Evolutionary conservation across 2,888 invertebrate genomes (phyloP), one percentile per base, ranked within the genome.

Genomic region (Phymatocera aterrima): DNA sequence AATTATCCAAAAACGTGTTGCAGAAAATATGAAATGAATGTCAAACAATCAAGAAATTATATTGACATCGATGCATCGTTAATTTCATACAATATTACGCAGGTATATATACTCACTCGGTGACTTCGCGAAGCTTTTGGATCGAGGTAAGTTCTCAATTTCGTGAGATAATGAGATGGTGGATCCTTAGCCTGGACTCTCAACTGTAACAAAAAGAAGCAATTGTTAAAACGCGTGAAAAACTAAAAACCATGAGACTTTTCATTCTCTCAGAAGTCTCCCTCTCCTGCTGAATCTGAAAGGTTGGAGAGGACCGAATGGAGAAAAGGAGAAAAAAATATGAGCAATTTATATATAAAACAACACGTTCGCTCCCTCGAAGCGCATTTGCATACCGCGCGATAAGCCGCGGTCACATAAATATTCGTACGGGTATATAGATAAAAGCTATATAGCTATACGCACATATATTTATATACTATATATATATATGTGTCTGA

Each of bases 171-270:
- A 91, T 97, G 97, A 78, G 97, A 94, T 70, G 99, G 99, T 72
- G 98, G 97, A 91, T 99, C 98, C 92, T 99, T 98, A n/a, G 98
- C 98, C 90, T 97, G 97, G 85, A 99, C 98, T 94, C 97, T 96
- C 93, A 98, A 98, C 96, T 98, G 91, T 28, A 94, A 93, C 84
- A 83, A 85, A 78, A 40, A 51, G 72, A 43, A 40, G 77, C n/a
- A 31, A 64, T 21, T 54, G 77, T 57, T 77, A 60, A 74, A 48
- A 43, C 24, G 15, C 28, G 10, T 10, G 1, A 28, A 28, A 46
- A 24, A 61, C 28, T 21, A 54, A 18, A 18, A 54, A 54, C 6
- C 18, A 12, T 10, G 6, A 10, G 8, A 10, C 1, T 57, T 57
- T 57, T 21, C 57, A 57, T 68, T 68, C 18, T 37, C 18, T 37